Evolutionary conservation across 1,140 invertebrate genomes (phyloP), one percentile per base, ranked within the genome.

Genomic region (Subanguina moxae): DNA sequence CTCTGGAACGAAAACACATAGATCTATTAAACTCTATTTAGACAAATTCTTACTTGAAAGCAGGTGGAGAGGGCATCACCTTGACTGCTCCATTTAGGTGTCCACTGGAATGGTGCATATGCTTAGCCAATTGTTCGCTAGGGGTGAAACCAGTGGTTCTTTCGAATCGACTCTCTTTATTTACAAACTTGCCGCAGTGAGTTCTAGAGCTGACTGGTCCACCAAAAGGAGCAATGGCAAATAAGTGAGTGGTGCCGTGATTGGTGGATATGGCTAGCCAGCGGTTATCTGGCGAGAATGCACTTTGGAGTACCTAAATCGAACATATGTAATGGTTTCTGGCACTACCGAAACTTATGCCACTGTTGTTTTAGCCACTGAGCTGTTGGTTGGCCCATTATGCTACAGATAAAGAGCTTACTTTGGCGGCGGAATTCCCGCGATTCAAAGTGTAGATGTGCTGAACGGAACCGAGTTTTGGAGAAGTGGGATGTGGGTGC

Each of bases 191-290:
- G 63, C 90, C 90, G 43, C 90, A 90, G 84, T 98, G 94, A 9
- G 94, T 97, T 68, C 94, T 87, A 28, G 93, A 88, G 65, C 90
- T 91, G 57, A 92, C 88, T 62, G 89, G 86, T 68, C 86, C 95
- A 70, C 94, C 95, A 83, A 97, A 97, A n/a, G 93, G 91, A 25
- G 91, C 93, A 11, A 97, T 89, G 0, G 94, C 92, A 86, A 97
- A 97, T 56, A 97, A 89, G 83, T 98, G 95, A 19, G 93, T 95
- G 1, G 94, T 97, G 65, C 94, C 94, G 70, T 94, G 88, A 72
- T 94, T 86, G 7, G 94, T 96, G 27, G 91, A 92, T 0, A 97
- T 89, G 17, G 93, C 90, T 11, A 93, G 89, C 94, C 94, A 98
- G 59, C 95, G 89, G 48, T 91, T 92, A 84, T 97, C 94, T 67